Percentiles rank a stretch among this genome's conserved stretches.
Evolutionary conservation across 1,140 invertebrate species (phyloP).

Genomic region (Drosophila lacertosa): DNA sequence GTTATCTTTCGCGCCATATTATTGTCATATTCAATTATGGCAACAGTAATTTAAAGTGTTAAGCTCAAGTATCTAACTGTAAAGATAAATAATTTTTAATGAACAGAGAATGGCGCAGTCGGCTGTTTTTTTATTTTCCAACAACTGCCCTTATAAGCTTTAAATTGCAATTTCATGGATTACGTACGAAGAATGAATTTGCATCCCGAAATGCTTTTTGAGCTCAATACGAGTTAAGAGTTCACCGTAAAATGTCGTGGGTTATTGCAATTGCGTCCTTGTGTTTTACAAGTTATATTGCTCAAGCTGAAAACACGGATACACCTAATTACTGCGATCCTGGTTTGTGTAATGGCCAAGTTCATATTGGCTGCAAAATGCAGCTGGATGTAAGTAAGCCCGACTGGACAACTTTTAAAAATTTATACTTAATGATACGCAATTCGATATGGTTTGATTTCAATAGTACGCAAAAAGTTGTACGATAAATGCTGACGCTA

Average conservation of each 20-base stretch:
- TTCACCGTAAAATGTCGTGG: slow-evolving; percentile 3
- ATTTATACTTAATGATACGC: neutral
- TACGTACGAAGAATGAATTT: neutral
- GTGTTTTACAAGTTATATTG: neutral
- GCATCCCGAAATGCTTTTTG: neutral
- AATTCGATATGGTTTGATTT: neutral
- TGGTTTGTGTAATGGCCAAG: neutral
- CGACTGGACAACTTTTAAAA: neutral
- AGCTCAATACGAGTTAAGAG: slow-evolving; percentile 14
- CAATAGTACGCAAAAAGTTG: slow-evolving; percentile 13
- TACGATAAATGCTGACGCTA: slow-evolving; percentile 18
- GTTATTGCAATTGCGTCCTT: neutral
- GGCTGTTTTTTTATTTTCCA: neutral
- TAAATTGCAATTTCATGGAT: slow-evolving; percentile 27
- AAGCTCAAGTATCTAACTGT: no score
- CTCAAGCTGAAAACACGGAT: neutral
- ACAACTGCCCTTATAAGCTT: neutral
- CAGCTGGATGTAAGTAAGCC: neutral
- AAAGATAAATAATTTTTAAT: no score
- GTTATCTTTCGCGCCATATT: no score
- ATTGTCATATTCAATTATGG: no score
- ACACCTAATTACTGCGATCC: neutral
- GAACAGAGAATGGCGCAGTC: neutral
- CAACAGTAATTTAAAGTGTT: no score
- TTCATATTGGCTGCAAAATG: slow-evolving; percentile 8